phyloP scores from a whole-genome alignment of 2,797 vertebrate genomes.

The Cossypha heuglini region DNA sequence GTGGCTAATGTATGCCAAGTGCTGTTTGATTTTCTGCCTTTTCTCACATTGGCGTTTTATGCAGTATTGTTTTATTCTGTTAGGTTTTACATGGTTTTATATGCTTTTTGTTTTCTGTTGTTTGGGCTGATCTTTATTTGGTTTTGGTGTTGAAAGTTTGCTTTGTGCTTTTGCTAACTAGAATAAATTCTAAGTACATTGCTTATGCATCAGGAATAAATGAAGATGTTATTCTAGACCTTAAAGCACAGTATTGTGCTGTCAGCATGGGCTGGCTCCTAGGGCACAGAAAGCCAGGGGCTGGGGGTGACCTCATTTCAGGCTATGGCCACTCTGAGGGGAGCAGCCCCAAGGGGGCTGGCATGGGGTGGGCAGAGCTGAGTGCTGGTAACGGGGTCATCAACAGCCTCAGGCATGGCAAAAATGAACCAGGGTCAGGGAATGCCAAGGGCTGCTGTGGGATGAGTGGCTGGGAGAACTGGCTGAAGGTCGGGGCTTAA shows the following conservation, averaged over 20 bases:
- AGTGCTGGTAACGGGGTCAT: neutral
- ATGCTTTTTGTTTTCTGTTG: neutral
- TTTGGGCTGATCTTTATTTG: neutral
- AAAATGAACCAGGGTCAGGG: neutral
- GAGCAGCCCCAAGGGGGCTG: neutral
- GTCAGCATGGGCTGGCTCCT: neutral
- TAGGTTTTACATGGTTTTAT: neutral
- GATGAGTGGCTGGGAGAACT: neutral
- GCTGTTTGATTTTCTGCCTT: neutral
- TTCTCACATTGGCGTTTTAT: neutral
- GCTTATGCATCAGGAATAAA: neutral
- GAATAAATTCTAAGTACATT: neutral
- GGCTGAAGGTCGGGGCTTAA: neutral
- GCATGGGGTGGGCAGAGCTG: neutral
- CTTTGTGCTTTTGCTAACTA: neutral
- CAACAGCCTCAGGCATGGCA: neutral
- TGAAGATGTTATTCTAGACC: neutral
- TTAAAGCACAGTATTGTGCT: neutral
- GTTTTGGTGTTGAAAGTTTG: neutral
- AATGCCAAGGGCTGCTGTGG: neutral
- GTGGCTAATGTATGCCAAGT: neutral
- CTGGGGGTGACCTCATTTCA: fast-evolving
- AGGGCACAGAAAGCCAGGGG: neutral
- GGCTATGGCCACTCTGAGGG: fast-evolving
- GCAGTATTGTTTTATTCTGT: neutral